These are phyloP conservation scores for Donacobius atricapilla DNA, from an alignment of 2,113 vertebrate species.

Conservation along the genomic window DNA sequence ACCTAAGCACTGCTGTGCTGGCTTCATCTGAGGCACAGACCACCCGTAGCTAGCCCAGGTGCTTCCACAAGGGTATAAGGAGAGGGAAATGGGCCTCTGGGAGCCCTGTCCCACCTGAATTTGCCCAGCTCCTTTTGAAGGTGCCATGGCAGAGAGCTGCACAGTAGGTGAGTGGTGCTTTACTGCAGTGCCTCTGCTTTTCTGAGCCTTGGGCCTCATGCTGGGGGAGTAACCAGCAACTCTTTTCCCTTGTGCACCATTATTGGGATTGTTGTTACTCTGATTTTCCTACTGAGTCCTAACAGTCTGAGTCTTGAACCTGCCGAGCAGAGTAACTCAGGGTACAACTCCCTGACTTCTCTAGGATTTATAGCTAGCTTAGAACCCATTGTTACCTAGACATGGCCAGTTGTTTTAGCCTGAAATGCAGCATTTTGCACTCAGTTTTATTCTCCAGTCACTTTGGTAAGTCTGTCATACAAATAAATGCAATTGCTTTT, in stretches of 20 bases:
- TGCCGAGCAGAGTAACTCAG: not conserved
- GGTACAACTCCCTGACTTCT: not conserved
- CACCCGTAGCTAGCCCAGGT: not conserved
- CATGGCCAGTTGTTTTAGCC: not conserved
- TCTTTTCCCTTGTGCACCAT: not conserved
- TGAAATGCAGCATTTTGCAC: not conserved
- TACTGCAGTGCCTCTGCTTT: not conserved
- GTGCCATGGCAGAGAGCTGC: rapidly evolving
- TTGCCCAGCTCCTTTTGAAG: not conserved
- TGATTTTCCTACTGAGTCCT: not conserved
- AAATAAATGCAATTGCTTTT: not conserved
- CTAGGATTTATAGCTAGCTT: not conserved
- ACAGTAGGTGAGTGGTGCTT: rapidly evolving
- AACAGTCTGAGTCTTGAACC: not conserved
- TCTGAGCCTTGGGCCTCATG: not conserved
- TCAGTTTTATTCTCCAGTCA: not conserved
- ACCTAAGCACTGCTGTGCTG: not conserved
- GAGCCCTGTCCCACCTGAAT: not conserved
- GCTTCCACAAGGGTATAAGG: not conserved
- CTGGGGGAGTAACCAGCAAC: not conserved
- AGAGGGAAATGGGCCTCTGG: not conserved
- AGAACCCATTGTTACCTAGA: not conserved
- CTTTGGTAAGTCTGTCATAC: not conserved
- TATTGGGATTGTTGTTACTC: no score
- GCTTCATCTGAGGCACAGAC: not conserved